phyloP scores from a whole-genome alignment of 1,140 invertebrate species.

The Drosophila leontia region DNA sequence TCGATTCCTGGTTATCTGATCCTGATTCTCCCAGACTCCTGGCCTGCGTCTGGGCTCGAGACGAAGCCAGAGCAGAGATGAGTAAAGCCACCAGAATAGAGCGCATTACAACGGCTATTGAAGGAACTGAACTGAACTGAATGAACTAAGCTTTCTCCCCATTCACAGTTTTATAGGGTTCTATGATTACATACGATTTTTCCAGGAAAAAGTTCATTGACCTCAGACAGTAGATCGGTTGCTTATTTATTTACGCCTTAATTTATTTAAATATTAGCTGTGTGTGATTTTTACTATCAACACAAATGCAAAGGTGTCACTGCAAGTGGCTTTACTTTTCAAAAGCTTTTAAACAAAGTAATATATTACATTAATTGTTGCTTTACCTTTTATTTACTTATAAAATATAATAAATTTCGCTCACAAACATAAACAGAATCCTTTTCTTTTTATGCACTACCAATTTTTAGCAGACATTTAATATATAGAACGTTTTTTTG shows the following conservation, averaged over 20 bases:
- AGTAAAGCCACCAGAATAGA: slow-evolving; percentile 24
- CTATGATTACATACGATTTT: background rate
- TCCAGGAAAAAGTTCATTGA: background rate
- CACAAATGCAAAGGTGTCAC: too few relatives aligned
- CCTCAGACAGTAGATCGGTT: background rate
- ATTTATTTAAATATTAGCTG: background rate
- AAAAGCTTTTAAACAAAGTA: background rate
- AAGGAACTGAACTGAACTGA: slow-evolving; percentile 1
- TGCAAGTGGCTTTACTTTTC: background rate
- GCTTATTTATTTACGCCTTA: background rate
- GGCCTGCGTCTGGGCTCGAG: slow-evolving; percentile 5
- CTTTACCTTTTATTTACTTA: background rate
- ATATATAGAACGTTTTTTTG: background rate
- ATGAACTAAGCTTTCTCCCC: background rate
- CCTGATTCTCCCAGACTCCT: slow-evolving; percentile 8
- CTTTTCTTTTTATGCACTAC: slow-evolving; percentile 21
- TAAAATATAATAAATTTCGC: background rate
- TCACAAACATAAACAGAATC: too few relatives aligned
- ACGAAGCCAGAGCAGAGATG: slow-evolving; percentile 16
- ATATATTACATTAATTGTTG: background rate
- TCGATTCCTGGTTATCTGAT: background rate
- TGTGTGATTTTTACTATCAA: too few relatives aligned
- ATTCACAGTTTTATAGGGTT: slow-evolving; percentile 8
- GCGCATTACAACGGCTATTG: slow-evolving; percentile 29
- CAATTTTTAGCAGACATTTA: slow-evolving; percentile 5